Evolutionary conservation across 2,113 vertebrate species (phyloP).

Genomic region (Plectropomus leopardus): DNA sequence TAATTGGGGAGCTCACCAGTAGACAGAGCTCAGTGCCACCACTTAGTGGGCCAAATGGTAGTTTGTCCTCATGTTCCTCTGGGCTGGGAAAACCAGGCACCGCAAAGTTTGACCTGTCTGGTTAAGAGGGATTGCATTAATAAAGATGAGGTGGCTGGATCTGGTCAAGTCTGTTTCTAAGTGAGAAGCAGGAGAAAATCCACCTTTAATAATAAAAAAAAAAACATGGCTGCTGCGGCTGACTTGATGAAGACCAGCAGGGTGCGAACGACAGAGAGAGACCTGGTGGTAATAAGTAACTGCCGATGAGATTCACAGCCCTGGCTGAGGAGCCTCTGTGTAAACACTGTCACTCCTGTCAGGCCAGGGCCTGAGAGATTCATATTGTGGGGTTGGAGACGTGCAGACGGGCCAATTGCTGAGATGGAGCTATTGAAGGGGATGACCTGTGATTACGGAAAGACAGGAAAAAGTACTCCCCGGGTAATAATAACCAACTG

Average conservation of each 20-base stretch:
- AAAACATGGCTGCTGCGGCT: constrained; percentile 32
- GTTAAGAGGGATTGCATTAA: constrained; percentile 47
- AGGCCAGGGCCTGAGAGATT: constrained; percentile 61
- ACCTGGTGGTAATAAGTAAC: constrained; percentile 51
- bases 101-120: constrained; percentile 56
- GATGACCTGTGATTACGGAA: constrained; percentile 69
- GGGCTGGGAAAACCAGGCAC: constrained; percentile 39
- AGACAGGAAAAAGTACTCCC: constrained; percentile 49
- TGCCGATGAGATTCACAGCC: constrained; percentile 68
- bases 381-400: constrained; percentile 67
- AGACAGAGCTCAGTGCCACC: constrained; percentile 31
- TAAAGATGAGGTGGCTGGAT: constrained; percentile 50
- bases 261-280: constrained; percentile 63
- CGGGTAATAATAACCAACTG: constrained; percentile 61
- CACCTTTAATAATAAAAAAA: constrained; percentile 49
- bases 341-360: constrained; percentile 79
- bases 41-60: constrained; percentile 43
- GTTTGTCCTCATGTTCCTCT: constrained; percentile 9
- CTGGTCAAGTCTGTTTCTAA: constrained; percentile 47
- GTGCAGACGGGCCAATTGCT: constrained; percentile 65
- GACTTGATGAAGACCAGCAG: constrained; percentile 69
- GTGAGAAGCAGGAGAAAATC: constrained; percentile 39
- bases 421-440: constrained; percentile 54
- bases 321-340: constrained; percentile 64
- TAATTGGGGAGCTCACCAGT: constrained; percentile 12